These are phyloP conservation scores for Alectoris magna DNA, from an alignment of 2,797 vertebrate species.

Conservation along the genomic window DNA sequence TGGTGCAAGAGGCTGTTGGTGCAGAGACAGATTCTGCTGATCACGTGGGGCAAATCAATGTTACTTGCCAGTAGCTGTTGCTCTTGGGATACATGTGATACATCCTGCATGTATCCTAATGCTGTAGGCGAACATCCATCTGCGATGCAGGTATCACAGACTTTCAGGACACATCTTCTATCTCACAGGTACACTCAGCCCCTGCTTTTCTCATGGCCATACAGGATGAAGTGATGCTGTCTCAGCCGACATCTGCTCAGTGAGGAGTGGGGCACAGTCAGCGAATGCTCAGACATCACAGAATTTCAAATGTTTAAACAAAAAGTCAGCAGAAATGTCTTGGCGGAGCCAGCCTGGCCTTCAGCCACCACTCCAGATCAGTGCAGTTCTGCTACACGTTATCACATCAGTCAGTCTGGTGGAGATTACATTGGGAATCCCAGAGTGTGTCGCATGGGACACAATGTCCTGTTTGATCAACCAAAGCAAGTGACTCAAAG, in stretches of 20 bases:
- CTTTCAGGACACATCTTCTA: neutral
- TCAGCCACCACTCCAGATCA: neutral
- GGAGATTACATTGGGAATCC: neutral
- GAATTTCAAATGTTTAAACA: neutral
- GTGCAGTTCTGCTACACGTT: fast-evolving
- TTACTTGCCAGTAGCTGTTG: neutral
- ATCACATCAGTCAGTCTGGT: neutral
- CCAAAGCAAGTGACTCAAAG: neutral
- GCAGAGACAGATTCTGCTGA: neutral
- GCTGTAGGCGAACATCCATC: neutral
- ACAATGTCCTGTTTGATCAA: neutral
- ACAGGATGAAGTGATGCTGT: neutral
- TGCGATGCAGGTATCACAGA: neutral
- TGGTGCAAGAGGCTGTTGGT: neutral
- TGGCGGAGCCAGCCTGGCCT: neutral
- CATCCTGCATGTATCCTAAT: neutral
- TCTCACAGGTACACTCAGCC: neutral
- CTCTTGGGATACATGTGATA: fast-evolving
- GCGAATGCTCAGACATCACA: neutral
- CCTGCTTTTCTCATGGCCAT: fast-evolving
- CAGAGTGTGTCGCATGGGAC: neutral
- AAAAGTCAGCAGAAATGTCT: neutral
- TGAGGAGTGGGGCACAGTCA: neutral
- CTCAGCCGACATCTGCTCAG: fast-evolving
- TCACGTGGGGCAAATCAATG: fast-evolving